Evolutionary conservation across 2,113 vertebrate species (phyloP).

Genomic region (Platichthys flesus): DNA sequence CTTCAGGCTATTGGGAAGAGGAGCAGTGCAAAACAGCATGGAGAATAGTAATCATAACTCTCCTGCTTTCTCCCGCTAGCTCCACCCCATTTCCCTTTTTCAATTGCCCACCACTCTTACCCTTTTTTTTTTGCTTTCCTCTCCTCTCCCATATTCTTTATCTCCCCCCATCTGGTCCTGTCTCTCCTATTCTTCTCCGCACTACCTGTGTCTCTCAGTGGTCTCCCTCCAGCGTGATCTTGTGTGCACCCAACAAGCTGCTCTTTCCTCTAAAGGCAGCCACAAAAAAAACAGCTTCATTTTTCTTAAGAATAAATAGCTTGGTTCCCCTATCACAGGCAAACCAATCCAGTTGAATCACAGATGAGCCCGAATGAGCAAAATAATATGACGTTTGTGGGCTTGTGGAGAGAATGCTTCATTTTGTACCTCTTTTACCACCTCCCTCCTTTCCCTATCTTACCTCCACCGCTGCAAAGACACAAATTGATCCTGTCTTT

Average conservation of each 20-base stretch:
- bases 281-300: constrained; percentile 30
- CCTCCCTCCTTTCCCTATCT: neutral
- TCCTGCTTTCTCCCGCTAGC: constrained; percentile 13
- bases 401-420: neutral
- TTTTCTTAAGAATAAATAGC: constrained; percentile 52
- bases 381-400: constrained; percentile 19
- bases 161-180: neutral
- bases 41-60: constrained; percentile 67
- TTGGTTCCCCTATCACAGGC: constrained; percentile 39
- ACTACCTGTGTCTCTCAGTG: neutral
- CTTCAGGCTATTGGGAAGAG: constrained; percentile 66
- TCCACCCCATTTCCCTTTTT: constrained; percentile 28
- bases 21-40: constrained; percentile 65
- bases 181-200: neutral
- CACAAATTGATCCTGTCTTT: constrained; percentile 43
- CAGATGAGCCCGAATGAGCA: constrained; percentile 19
- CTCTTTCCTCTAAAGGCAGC: constrained; percentile 22
- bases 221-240: neutral
- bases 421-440: constrained; percentile 5
- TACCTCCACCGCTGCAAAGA: neutral
- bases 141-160: constrained; percentile 8
- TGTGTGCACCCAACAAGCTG: constrained; percentile 12
- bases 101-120: constrained; percentile 11
- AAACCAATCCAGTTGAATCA: constrained; percentile 39
- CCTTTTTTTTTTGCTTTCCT: too few relatives aligned